phyloP scores from a whole-genome alignment of 2,888 invertebrate species.

The Dichetophora obliterata region DNA sequence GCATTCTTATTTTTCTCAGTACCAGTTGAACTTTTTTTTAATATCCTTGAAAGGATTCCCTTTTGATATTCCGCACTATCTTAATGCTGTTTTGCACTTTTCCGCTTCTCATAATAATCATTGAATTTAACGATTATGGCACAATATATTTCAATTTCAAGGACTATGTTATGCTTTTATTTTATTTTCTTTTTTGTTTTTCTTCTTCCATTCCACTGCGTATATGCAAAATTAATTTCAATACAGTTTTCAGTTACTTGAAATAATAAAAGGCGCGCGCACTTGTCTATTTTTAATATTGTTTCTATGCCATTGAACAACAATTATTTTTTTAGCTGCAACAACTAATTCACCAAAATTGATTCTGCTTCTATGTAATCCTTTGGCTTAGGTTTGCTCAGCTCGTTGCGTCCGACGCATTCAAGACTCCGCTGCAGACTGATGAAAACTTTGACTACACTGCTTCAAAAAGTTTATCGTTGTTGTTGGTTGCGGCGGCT shows the following conservation, averaged over 20 bases:
- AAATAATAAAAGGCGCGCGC: constrained; percentile 17
- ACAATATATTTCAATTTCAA: constrained; percentile 14
- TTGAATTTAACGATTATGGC: not conserved
- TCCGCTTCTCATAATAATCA: not conserved
- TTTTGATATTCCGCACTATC: not conserved
- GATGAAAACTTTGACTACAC: constrained; percentile 38
- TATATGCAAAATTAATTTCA: constrained; percentile 19
- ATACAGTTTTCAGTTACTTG: constrained; percentile 1
- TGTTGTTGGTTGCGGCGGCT: not conserved
- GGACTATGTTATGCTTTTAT: constrained; percentile 1
- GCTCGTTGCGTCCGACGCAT: constrained; percentile 56
- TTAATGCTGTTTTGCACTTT: not conserved
- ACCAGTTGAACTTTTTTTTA: not conserved
- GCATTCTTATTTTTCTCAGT: too few relatives aligned
- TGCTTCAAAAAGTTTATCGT: not conserved
- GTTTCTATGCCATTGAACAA: constrained; percentile 8
- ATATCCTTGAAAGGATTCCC: not conserved
- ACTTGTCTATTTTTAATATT: constrained; percentile 20
- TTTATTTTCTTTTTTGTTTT: not conserved
- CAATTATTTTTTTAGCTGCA: not conserved
- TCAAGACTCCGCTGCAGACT: constrained; percentile 64
- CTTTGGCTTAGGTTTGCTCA: not conserved
- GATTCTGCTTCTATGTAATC: not conserved
- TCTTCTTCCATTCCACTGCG: not conserved
- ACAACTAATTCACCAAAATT: constrained; percentile 21